phyloP scores from a whole-genome alignment of 1,140 invertebrate genomes.

The Leguminivora glycinivorella region DNA sequence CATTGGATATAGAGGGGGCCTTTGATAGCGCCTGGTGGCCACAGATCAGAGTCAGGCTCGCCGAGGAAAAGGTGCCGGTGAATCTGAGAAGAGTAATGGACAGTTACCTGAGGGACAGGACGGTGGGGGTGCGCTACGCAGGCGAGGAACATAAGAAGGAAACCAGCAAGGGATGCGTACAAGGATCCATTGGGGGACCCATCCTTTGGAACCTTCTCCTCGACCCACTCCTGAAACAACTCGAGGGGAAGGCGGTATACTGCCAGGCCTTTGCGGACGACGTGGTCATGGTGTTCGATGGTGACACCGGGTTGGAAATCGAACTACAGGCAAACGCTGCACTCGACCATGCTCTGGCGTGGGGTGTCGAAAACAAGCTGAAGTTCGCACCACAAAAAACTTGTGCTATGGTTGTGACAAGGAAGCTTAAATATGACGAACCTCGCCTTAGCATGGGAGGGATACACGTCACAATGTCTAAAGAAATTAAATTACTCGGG shows the following conservation, averaged over 20 bases:
- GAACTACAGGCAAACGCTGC: neutral
- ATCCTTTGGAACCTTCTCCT: constrained; percentile 12
- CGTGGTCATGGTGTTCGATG: neutral
- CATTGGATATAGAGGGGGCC: constrained; percentile 18
- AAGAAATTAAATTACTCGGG: constrained; percentile 30
- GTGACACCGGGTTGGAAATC: neutral
- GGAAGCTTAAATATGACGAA: constrained; percentile 29
- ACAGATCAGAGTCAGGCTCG: neutral
- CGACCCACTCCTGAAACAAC: neutral
- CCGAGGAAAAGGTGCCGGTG: neutral
- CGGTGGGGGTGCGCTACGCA: neutral
- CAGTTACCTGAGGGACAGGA: constrained; percentile 9
- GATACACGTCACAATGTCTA: neutral
- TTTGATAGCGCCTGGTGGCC: constrained; percentile 25
- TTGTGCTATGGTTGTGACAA: constrained; percentile 30
- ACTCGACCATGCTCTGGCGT: neutral
- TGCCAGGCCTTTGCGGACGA: neutral
- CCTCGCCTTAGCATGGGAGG: constrained; percentile 30
- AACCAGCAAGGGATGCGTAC: constrained; percentile 20
- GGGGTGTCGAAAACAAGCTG: constrained; percentile 29
- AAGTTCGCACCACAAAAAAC: constrained; percentile 33
- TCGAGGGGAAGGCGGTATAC: neutral
- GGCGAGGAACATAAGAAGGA: neutral
- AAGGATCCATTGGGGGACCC: constrained; percentile 9
- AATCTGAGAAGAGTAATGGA: neutral